phyloP scores from a whole-genome alignment of 2,113 vertebrate genomes.

The Carassius auratus region DNA sequence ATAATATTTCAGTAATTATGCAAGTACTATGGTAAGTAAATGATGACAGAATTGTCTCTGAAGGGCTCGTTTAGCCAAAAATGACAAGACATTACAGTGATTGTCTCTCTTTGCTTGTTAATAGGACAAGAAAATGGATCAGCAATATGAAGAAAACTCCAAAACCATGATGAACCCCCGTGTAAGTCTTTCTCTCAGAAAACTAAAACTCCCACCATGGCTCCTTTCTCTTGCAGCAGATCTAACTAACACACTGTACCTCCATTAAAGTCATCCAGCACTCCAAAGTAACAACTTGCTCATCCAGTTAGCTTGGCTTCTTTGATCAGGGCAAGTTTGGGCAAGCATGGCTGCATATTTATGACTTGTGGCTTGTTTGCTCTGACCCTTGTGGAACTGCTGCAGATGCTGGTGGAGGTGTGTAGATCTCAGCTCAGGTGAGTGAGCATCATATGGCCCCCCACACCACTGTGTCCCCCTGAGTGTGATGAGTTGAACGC shows the following conservation, averaged over 20 bases:
- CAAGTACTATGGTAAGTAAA: neutral
- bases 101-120: conserved; percentile 13
- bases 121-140: conserved; percentile 95
- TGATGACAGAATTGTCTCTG: neutral
- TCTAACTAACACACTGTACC: conserved; percentile 10
- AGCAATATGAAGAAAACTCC: conserved; percentile 88
- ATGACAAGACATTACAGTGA: neutral
- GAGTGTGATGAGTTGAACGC: conserved; percentile 27
- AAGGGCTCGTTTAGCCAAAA: neutral
- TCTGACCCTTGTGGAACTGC: conserved; percentile 76
- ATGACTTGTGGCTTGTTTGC: conserved; percentile 77
- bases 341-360: conserved; percentile 55
- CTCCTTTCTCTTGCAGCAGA: neutral
- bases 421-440: conserved; percentile 77
- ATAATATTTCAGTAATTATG: neutral
- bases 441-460: conserved; percentile 70
- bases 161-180: conserved; percentile 85
- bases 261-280: conserved; percentile 13
- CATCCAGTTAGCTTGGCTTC: conserved; percentile 39
- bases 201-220: neutral
- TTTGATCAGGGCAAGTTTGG: conserved; percentile 22
- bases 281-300: conserved; percentile 29
- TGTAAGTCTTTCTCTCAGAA: conserved; percentile 78
- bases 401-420: conserved; percentile 82
- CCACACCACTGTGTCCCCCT: conserved; percentile 46